Evolutionary conservation across 2,888 invertebrate species (phyloP).

Genomic region (Oscheius sp.): DNA sequence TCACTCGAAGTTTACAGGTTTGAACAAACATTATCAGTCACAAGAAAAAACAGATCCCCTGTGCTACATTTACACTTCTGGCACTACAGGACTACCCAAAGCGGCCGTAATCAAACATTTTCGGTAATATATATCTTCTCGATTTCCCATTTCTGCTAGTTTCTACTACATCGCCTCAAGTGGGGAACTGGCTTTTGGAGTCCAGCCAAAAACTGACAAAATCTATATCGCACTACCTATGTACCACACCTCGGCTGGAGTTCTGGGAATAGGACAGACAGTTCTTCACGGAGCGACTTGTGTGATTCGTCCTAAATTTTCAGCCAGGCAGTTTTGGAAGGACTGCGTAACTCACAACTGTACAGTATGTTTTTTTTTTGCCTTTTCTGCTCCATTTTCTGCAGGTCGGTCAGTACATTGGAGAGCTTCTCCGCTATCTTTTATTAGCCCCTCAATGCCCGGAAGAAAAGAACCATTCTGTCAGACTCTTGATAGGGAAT

Average conservation of each 20-base stretch:
- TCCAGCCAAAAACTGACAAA: conserved; percentile 80
- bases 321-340: conserved; percentile 89
- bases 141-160: conserved; percentile 37
- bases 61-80: conserved; percentile 95
- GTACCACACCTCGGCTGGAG: conserved; percentile 93
- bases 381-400: background rate
- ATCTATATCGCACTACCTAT: conserved; percentile 91
- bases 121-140: conserved; percentile 75
- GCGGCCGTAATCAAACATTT: conserved; percentile 93
- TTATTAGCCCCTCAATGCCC: conserved; percentile 75
- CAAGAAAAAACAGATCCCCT: conserved; percentile 74
- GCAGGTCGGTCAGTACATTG: conserved; percentile 74
- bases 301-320: conserved; percentile 89
- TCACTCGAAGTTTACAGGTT: conserved; percentile 5
- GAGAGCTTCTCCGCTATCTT: conserved; percentile 77
- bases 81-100: conserved; percentile 95
- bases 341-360: conserved; percentile 92
- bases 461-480: conserved; percentile 74
- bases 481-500: conserved; percentile 87
- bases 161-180: conserved; percentile 64
- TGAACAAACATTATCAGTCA: background rate
- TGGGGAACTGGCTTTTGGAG: conserved; percentile 76
- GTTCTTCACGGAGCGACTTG: conserved; percentile 80
- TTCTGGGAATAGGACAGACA: conserved; percentile 36
- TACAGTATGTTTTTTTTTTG: conserved; percentile 80